Conservation (phyloP, 2,113 vertebrate genomes). For the Leucoraja erinaceus region DNA sequence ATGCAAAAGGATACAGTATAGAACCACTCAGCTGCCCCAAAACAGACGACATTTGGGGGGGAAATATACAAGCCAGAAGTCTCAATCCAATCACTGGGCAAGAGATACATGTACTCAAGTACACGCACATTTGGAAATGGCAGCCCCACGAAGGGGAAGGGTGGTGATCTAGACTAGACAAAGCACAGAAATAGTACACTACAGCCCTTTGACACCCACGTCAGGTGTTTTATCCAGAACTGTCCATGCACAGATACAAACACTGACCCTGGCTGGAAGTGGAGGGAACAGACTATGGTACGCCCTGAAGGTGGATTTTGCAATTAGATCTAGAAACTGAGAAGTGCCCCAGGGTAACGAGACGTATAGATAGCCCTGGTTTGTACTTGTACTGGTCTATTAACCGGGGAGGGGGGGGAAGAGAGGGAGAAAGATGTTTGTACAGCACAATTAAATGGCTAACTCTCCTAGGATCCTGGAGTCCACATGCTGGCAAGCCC, state of each 20-base stretch:
- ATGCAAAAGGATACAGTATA: not conserved
- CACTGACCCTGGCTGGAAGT: not conserved
- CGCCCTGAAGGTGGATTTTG: not conserved
- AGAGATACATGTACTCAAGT: too few relatives aligned
- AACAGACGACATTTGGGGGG: too few relatives aligned
- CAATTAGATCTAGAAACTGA: not conserved
- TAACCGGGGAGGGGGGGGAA: not conserved
- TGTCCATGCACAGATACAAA: not conserved
- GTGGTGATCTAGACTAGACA: not conserved
- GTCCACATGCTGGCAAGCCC: not conserved
- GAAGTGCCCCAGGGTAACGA: not conserved
- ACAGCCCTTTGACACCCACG: not conserved
- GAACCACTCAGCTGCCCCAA: not conserved
- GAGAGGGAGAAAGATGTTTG: not conserved
- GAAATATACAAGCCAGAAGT: too few relatives aligned
- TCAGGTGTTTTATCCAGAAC: not conserved
- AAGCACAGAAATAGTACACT: not conserved
- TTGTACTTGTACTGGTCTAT: slow-evolving; percentile 1
- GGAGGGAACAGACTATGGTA: not conserved
- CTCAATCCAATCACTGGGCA: not conserved
- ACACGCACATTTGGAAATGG: not conserved
- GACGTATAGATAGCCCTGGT: not conserved
- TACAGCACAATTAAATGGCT: not conserved
- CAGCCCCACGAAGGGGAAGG: not conserved
- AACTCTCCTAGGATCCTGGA: not conserved